phyloP scores from a whole-genome alignment of 1,140 invertebrate species.

The Sesamia nonagrioides region DNA sequence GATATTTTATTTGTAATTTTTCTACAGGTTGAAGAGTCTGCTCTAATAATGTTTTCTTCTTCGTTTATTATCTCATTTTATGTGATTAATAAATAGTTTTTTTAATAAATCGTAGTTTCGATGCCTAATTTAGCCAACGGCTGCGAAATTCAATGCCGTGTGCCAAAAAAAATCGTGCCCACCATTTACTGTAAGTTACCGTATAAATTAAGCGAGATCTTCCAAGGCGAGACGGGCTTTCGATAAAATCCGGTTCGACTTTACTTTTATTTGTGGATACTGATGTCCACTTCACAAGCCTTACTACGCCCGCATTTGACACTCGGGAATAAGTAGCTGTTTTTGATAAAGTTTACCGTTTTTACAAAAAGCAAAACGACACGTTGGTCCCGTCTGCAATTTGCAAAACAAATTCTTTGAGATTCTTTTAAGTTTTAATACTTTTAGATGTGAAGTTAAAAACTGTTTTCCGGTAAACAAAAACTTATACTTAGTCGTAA shows the following conservation, averaged over 20 bases:
- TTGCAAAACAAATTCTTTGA: background rate
- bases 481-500: background rate
- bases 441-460: background rate
- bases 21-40: background rate
- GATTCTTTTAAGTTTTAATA: background rate
- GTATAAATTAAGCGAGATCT: conserved; percentile 64
- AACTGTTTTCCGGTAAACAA: background rate
- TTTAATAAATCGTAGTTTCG: conserved; percentile 48
- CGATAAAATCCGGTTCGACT: conserved; percentile 70
- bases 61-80: background rate
- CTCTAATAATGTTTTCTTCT: background rate
- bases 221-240: conserved; percentile 62
- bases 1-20: no score
- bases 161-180: conserved; percentile 61
- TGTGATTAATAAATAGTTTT: background rate
- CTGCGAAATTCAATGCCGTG: conserved; percentile 55
- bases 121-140: conserved; percentile 57
- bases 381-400: background rate
- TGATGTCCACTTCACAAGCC: conserved; percentile 53
- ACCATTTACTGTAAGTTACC: conserved; percentile 56
- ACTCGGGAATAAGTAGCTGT: conserved; percentile 15
- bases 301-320: conserved; percentile 56
- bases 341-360: background rate
- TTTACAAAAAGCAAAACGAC: background rate
- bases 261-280: conserved; percentile 64